Evolutionary conservation across 2,113 vertebrate genomes (phyloP), one percentile per base, ranked within the genome.

Genomic region (Peromyscus maniculatus): DNA sequence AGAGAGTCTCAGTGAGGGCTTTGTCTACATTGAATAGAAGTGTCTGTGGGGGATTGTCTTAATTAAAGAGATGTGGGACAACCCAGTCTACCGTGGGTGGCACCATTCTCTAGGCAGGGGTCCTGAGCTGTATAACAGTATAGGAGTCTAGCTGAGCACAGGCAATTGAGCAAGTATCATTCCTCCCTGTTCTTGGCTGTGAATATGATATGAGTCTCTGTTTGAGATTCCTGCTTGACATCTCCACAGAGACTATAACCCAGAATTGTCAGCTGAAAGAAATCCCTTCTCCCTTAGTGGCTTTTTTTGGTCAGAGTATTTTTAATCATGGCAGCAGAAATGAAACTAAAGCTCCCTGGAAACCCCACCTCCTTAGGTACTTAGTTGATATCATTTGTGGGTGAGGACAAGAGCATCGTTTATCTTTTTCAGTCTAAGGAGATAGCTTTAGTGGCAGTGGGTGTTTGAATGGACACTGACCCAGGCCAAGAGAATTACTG

Each of bases 351-450:
- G 7, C 43, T 69, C 26, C 16, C 26, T 66, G 26, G 19, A 11
- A 49, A n/a, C 28, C 3, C 31, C 57, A 57, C 52, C 33, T 17
- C 10, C 72, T 46, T 39, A 21, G 31, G 78, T 87, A 39, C 17
- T 46, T 46, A 5, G n/a, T n/a, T 86, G 43, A 87, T 43, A 17
- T 83, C 67, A 22, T 89, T 43, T 66, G 62, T 72, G 72, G 46
- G 78, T 71, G 5, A 57, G 79, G 62, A 57, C 10, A 0, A 0
- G 69, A 88, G 94, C 52, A 86, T 90, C 74, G 67, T 98, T 97
- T 97, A 72, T 98, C 95, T 97, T 96, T 95, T 82, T 96, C 92
- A 69, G 46, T 91, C n/a, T 52, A 94, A 96, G 62, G 74, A 98
- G 94, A 95, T 91, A 97, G 82, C 91, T 92, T 97, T 97, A 98